Evolutionary conservation across 2,888 invertebrate genomes (phyloP), one percentile per base, ranked within the genome.

Genomic region (Tachina grossa): DNA sequence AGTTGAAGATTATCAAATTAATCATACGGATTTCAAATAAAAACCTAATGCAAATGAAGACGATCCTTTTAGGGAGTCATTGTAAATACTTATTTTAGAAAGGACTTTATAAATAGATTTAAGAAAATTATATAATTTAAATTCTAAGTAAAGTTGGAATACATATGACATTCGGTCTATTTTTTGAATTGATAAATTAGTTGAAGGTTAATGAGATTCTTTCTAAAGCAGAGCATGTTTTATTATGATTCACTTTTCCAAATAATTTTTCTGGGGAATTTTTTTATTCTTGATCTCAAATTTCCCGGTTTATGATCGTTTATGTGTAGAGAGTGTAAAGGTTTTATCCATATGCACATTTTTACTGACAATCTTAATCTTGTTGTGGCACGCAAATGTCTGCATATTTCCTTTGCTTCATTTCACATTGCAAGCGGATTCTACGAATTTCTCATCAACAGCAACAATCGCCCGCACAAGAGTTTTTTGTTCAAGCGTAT

Each of bases 381-480:
- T 51, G 14, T 43, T 49, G 13, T 72, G 51, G 19, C 84, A 76
- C 59, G 76, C 71, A 71, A 76, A n/a, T 55, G 51, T 31, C 57
- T 22, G 19, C 39, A 14, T 51, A 6, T 59, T 39, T 43, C 47
- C 41, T 61, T 61, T 45, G 31, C n/a, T 68, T 9, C 11, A n/a
- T 22, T 9, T 41, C 61, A 31, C 9, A 22, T 41, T 66, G 31
- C 9, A 22, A 22, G 2, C 22, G 8, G 66, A 51, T 80, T 84
- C 84, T 61, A 31, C 0, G 80, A 84, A 84, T 66, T 72, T 22
- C 77, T 4, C 8, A 59, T 19, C 39, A 69, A n/a, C 53, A 69
- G 16, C 19, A 47, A 63, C 45, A 49, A 39, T 41, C 53, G 76
- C 76, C 84, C 84, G 80, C 80, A 76, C 84, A 80, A 57, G 57